A percentile compares a stretch with the other conserved stretches of the same genome.
Evolutionary conservation across 2,113 vertebrate genomes (phyloP).

Genomic region (Chamaetylas fuelleborni): DNA sequence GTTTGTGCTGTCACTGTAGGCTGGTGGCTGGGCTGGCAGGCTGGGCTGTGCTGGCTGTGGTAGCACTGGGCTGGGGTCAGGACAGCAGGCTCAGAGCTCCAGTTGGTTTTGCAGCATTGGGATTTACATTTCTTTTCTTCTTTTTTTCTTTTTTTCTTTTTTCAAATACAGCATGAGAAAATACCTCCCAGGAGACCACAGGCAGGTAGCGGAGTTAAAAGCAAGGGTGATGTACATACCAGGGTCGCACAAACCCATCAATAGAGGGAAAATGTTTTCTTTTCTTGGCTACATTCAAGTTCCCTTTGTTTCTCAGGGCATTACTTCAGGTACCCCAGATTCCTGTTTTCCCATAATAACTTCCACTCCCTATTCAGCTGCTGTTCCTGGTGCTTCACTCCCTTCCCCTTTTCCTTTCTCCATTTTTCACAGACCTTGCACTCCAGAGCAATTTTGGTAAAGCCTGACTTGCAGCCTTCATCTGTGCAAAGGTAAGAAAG

Average conservation of each 20-base stretch:
- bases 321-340: neutral
- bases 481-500: neutral
- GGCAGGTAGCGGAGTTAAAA: neutral
- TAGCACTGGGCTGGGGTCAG: neutral
- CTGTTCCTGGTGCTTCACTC: neutral
- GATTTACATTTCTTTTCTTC: neutral
- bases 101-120: neutral
- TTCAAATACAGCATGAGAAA: neutral
- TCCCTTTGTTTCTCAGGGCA: neutral
- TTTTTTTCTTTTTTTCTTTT: too few relatives aligned
- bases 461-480: neutral
- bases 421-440: neutral
- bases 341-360: neutral
- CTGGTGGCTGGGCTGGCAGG: neutral
- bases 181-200: neutral
- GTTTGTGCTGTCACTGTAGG: rapidly evolving
- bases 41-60: neutral
- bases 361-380: neutral
- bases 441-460: neutral
- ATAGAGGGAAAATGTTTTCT: neutral
- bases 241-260: rapidly evolving
- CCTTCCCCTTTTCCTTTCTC: neutral
- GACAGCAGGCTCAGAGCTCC: rapidly evolving
- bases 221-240: neutral
- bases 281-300: neutral